Conservation (phyloP, 2,888 invertebrate species). For the Pherbina coryleti region DNA sequence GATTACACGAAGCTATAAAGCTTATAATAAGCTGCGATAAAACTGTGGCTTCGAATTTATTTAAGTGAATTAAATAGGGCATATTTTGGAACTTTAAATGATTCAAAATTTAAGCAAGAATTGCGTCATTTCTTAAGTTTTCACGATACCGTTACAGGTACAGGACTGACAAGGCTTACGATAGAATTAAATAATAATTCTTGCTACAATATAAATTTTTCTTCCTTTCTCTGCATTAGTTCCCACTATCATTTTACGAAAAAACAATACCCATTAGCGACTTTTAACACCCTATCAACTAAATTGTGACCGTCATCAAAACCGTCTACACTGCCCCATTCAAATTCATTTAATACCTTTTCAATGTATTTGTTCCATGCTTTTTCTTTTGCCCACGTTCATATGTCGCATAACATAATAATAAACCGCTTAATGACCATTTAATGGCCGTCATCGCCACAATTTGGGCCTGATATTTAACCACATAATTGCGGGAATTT, state of each 20-base stretch:
- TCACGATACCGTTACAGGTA: no score
- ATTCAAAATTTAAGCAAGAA: no score
- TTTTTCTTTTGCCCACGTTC: constrained; percentile 1
- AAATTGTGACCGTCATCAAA: not conserved
- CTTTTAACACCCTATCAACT: not conserved
- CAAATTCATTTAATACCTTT: not conserved
- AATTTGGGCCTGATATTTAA: constrained; percentile 62
- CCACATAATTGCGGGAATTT: constrained; percentile 65
- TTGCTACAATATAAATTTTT: no score
- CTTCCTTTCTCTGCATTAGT: not conserved
- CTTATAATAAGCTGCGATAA: no score
- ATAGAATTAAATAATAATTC: no score
- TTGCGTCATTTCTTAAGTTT: no score
- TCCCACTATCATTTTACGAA: not conserved
- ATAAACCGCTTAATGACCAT: constrained; percentile 61
- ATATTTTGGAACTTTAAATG: not conserved
- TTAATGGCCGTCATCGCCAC: constrained; percentile 62
- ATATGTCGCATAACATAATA: constrained; percentile 41
- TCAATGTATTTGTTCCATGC: not conserved
- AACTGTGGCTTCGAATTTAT: not conserved
- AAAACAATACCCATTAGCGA: not conserved
- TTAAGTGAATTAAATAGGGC: not conserved
- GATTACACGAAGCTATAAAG: not conserved
- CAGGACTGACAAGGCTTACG: not conserved
- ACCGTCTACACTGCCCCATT: constrained; percentile 5